These are phyloP conservation scores for Mellilla xanthometata DNA, from an alignment of 2,888 invertebrate species.

Conservation along the genomic window DNA sequence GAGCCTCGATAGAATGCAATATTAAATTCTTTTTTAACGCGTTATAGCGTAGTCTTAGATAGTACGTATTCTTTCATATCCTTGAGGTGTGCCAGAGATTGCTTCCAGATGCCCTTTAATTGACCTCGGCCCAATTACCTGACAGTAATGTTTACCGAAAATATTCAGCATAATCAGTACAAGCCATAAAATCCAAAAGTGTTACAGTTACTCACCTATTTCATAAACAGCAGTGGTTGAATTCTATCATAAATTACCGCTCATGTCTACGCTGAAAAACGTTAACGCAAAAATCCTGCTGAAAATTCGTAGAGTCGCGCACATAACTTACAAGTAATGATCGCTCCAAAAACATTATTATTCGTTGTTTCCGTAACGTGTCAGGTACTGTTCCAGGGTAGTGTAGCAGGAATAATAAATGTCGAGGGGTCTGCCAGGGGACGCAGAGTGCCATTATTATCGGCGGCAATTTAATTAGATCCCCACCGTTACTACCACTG, in stretches of 20 bases:
- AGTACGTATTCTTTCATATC: no score
- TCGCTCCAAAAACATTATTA: constrained; percentile 30
- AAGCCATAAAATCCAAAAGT: constrained; percentile 11
- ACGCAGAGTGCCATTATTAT: constrained; percentile 75
- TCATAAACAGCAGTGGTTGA: constrained; percentile 8
- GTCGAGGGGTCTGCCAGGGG: constrained; percentile 74
- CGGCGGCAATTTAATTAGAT: constrained; percentile 81
- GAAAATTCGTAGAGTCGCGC: constrained; percentile 1
- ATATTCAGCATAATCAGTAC: constrained; percentile 9
- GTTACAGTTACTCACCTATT: constrained; percentile 9
- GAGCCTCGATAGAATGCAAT: background rate
- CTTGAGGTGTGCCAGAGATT: constrained; percentile 34
- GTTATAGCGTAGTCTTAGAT: background rate
- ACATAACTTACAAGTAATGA: constrained; percentile 15
- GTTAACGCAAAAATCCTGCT: background rate
- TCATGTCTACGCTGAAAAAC: background rate
- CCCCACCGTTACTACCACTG: constrained; percentile 78
- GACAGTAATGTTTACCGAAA: constrained; percentile 31
- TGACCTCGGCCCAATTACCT: constrained; percentile 43
- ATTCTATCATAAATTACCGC: background rate
- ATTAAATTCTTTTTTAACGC: background rate
- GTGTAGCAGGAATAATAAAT: constrained; percentile 74
- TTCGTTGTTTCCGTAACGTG: constrained; percentile 36
- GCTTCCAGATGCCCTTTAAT: constrained; percentile 43
- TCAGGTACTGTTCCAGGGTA: constrained; percentile 50